Percentiles rank a stretch among this genome's conserved stretches.
phyloP scores from a whole-genome alignment of 2,888 invertebrate genomes.

The Sphaeridia pumilis region DNA sequence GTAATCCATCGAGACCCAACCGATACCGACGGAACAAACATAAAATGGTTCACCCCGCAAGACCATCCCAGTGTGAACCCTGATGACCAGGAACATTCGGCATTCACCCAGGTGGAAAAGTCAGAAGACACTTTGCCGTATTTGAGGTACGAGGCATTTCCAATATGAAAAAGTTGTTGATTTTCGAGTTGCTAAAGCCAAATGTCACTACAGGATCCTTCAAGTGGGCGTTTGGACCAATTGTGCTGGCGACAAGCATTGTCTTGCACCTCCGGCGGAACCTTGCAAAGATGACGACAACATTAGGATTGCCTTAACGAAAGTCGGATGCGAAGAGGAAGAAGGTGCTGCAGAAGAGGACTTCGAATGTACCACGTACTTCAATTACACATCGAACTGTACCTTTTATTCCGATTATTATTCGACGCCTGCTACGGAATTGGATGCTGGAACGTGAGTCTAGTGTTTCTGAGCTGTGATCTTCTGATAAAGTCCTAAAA shows the following conservation, averaged over 20 bases:
- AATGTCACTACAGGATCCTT: not conserved
- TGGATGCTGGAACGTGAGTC: not conserved
- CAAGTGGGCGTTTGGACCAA: not conserved
- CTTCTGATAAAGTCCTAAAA: not conserved
- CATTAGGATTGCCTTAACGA: too few species aligned
- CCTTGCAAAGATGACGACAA: too few species aligned
- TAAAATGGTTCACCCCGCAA: too few species aligned
- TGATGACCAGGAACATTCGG: not conserved
- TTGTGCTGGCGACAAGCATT: not conserved
- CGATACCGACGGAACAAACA: too few species aligned
- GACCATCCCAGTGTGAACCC: not conserved
- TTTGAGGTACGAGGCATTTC: not conserved
- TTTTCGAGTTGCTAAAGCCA: not conserved
- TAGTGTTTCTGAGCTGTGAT: not conserved
- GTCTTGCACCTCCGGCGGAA: too few species aligned
- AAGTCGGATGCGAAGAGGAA: too few species aligned
- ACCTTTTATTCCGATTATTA: conserved; percentile 1
- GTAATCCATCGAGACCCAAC: too few species aligned
- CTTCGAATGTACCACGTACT: too few species aligned
- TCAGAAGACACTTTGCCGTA: not conserved
- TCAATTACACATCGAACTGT: not conserved
- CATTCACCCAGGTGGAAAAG: not conserved
- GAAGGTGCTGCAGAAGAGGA: too few species aligned
- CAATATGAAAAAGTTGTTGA: not conserved
- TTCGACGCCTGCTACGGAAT: not conserved